These are phyloP conservation scores for Genyomyrus donnyi DNA, from an alignment of 2,113 vertebrate genomes.

Conservation along the genomic window DNA sequence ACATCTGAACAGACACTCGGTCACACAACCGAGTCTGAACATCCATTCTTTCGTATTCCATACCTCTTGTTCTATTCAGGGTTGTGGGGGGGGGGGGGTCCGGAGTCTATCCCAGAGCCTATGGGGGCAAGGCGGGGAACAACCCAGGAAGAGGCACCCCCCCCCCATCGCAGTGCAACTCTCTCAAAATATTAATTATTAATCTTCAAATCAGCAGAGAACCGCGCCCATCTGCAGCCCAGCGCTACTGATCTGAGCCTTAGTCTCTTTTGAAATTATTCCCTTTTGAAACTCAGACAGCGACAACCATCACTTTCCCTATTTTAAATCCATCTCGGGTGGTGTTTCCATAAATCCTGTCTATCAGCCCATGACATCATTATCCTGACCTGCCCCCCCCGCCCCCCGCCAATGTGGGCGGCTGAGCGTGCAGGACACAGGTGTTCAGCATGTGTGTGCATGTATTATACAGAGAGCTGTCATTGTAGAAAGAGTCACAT, in stretches of 20 bases:
- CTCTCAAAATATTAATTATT: not conserved
- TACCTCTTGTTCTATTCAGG: not conserved
- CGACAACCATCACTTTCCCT: not conserved
- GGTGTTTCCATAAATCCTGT: not conserved
- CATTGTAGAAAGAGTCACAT: not conserved
- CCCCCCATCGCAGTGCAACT: not conserved
- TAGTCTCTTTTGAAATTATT: not conserved
- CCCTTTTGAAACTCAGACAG: not conserved
- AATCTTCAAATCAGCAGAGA: conserved; percentile 4
- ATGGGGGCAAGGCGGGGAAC: not conserved
- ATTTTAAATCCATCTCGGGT: not conserved
- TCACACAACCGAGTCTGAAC: not conserved
- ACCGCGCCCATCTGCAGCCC: not conserved
- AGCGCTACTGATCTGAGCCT: not conserved
- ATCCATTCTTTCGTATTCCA: not conserved
- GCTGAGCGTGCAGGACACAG: not conserved
- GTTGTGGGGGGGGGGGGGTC: not conserved
- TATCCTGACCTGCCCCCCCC: not conserved
- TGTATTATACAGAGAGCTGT: not conserved
- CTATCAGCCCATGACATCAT: not conserved
- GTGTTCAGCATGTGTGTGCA: not conserved
- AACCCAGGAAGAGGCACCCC: not conserved
- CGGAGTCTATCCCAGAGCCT: not conserved
- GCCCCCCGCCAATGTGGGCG: not conserved
- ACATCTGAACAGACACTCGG: not conserved